Percentiles rank a stretch among this genome's conserved stretches.
Conservation (phyloP, 2,888 invertebrate genomes). For the Megaustenia siamemsis region DNA sequence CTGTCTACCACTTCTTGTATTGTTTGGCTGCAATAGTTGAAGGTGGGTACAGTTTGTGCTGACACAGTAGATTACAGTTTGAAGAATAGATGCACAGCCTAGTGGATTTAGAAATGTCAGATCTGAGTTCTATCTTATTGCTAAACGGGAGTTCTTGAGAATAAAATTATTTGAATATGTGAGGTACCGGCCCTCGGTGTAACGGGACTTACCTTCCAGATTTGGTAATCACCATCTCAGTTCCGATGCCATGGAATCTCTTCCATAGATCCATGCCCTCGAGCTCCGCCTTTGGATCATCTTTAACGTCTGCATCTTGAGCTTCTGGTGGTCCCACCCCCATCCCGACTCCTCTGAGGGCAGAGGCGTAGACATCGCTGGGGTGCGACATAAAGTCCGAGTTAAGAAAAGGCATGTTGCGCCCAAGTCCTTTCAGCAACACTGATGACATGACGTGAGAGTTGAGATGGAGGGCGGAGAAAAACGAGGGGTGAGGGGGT, state of each 20-base stretch:
- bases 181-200: too few relatives aligned
- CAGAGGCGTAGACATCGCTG: conserved; percentile 47
- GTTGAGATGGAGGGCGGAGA: conserved; percentile 48
- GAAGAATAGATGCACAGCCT: too few relatives aligned
- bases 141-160: too few relatives aligned
- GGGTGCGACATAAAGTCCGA: conserved; percentile 53
- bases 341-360: conserved; percentile 47
- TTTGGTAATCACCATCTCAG: conserved; percentile 58
- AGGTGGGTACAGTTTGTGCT: too few relatives aligned
- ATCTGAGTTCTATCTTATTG: too few relatives aligned
- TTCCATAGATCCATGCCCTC: conserved; percentile 55
- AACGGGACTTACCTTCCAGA: conserved; percentile 57
- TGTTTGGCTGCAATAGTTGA: too few relatives aligned
- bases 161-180: too few relatives aligned
- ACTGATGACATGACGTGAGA: conserved; percentile 51
- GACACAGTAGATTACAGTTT: too few relatives aligned
- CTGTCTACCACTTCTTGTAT: too few relatives aligned
- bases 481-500: conserved; percentile 46
- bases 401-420: conserved; percentile 37
- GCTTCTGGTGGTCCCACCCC: conserved; percentile 48
- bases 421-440: conserved; percentile 45
- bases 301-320: conserved; percentile 57
- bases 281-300: conserved; percentile 56
- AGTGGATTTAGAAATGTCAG: too few relatives aligned
- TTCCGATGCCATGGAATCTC: conserved; percentile 56